Base-by-base conservation (phyloP, 2,797 vertebrate genomes). In the Amblyopsis hoosieri region DNA sequence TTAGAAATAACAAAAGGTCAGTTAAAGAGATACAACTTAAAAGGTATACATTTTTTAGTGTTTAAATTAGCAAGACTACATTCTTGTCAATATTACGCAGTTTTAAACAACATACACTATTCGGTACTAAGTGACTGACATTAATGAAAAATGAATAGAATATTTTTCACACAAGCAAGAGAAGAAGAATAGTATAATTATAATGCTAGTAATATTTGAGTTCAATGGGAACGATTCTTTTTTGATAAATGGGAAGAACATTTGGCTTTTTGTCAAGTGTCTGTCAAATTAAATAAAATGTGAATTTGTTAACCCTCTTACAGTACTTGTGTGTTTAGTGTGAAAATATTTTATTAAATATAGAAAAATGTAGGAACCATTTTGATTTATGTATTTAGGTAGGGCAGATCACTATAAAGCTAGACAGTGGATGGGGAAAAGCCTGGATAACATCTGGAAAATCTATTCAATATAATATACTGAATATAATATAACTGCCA, bases 271-370 rank as follows among this genome's bases (percentile, higher is more conserved):
- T 79, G 63, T 78, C 45, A 47, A 77, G 76, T 85, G 50, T 79
- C 31, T 79, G 75, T 74, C 66, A 72, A 57, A 84, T 76, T 23
- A 81, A 81, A 78, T 12, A 69, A 87, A 88, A 56, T 66, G 52
- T 45, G 6, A 42, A 57, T 66, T 52, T 67, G 60, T 52, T 53
- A 51, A 53, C 37, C 52, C 17, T 58, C 50, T 15, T 23, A 17
- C 45, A 13, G 15, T 45, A 3, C 14, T 45, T 17, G 45, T 33
- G 33, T 19, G 33, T 19, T 10, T 50, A 31, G 12, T 48, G 47
- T 12, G 4, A 48, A 48, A 4, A 12, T 42, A 42, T 42, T 42
- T 42, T 42, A 42, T 42, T 42, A 42, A 8, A 42, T 10, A 2
- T 42, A 42, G 37, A 42, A 42, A 42, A 7, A 42, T 8, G 2